Evolutionary conservation across 2,888 invertebrate species (phyloP), one percentile per base, ranked within the genome.

Genomic region (Chalcosyrphus nemorum): DNA sequence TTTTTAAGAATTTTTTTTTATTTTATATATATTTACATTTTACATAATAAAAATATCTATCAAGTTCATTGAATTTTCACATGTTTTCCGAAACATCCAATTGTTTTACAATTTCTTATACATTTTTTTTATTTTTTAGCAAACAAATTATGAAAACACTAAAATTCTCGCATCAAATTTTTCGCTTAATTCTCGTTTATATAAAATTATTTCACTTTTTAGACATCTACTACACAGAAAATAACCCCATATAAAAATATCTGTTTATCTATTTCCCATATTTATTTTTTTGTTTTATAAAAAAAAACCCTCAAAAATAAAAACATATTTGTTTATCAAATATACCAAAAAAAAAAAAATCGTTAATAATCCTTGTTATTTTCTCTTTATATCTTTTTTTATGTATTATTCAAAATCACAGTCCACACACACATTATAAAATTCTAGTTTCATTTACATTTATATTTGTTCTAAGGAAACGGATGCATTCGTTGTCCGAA

Each of bases 1-100:
- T n/a, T 86, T 19, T 86, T 74, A 84, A 87, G 86, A 87, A 87
- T 76, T 11, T 54, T 76, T 63, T 80, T 75, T 59, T 71, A 52
- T 61, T 43, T 57, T 84, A 27, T 68, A 59, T 63, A 75, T 80
- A 84, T 78, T 81, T 85, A 85, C 85, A 85, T 75, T 59, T 77
- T 81, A 50, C 35, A 66, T 50, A 11, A 72, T 72, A 41, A 59
- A 52, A 61, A 35, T 68, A 66, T 59, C 65, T 61, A 59, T 56
- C 13, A 56, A 41, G 7, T n/a, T 77, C 17, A 38, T 47, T 63
- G 38, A 38, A 71, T 43, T 63, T 66, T 5, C 35, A 38, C 35
- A 38, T 71, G 47, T 4, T 38, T 38, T 21, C n/a, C n/a, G 19
- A 4, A 56, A 63, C 56, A 43, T 52, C 15, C 50, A 43, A 50